Evolutionary conservation across 2,888 invertebrate species (phyloP).

Genomic region (Lapara coniferarum): DNA sequence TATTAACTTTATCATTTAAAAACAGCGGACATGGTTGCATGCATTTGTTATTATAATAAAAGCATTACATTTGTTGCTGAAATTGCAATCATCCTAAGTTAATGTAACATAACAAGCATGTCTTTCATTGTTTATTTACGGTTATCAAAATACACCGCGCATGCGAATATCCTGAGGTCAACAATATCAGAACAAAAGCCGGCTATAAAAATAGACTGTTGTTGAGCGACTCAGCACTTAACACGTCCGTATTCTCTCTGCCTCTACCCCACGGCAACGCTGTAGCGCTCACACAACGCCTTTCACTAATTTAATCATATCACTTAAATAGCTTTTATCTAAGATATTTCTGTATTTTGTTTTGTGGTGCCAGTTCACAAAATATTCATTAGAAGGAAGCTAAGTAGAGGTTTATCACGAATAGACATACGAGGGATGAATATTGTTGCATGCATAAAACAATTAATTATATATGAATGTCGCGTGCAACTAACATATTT

Average conservation of each 20-base stretch:
- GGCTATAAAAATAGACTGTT: conserved; percentile 54
- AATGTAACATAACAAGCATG: neutral
- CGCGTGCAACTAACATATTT: no score
- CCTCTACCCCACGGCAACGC: conserved; percentile 24
- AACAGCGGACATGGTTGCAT: neutral
- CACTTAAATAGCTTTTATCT: conserved; percentile 1
- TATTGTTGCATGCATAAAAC: no score
- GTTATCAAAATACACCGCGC: neutral
- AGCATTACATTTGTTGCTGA: neutral
- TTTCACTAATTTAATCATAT: neutral
- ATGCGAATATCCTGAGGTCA: conserved; percentile 47
- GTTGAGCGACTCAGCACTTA: conserved; percentile 50
- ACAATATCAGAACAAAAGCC: conserved; percentile 41
- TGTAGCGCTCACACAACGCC: neutral
- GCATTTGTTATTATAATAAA: neutral
- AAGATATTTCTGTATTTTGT: neutral
- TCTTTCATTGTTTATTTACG: neutral
- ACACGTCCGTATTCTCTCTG: conserved; percentile 46
- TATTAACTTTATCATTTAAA: no score
- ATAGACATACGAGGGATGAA: no score
- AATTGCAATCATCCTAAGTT: neutral
- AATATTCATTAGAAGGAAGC: no score
- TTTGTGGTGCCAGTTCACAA: no score
- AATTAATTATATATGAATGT: no score
- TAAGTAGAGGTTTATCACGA: no score